phyloP scores from a whole-genome alignment of 2,113 vertebrate species.

The Calcarius ornatus region DNA sequence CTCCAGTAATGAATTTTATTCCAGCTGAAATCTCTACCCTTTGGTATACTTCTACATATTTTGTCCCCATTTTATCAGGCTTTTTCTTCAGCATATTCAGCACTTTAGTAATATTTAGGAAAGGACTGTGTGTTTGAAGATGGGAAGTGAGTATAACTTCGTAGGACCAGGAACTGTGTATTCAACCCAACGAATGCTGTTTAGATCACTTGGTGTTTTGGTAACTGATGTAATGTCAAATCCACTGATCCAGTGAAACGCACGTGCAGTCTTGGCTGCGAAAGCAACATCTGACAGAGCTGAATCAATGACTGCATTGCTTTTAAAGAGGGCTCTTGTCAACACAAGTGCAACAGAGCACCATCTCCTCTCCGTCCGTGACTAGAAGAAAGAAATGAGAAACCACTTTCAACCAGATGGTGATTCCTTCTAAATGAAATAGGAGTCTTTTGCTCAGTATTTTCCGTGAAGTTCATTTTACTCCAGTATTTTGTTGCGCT shows the following conservation, averaged over 20 bases:
- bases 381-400: slow-evolving; percentile 51
- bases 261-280: neutral
- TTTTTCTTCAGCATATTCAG: neutral
- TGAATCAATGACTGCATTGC: neutral
- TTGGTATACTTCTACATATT: neutral
- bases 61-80: neutral
- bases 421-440: slow-evolving; percentile 32
- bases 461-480: slow-evolving; percentile 12
- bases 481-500: slow-evolving; percentile 8
- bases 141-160: neutral
- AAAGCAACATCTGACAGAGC: slow-evolving; percentile 27
- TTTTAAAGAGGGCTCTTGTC: slow-evolving; percentile 64
- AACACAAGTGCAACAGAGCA: slow-evolving; percentile 51
- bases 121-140: neutral
- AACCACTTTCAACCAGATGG: slow-evolving; percentile 65
- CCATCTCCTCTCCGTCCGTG: slow-evolving; percentile 32
- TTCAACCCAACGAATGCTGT: slow-evolving; percentile 26
- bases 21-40: neutral
- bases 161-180: neutral
- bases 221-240: slow-evolving; percentile 22
- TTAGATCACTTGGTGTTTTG: slow-evolving; percentile 37
- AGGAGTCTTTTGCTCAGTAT: neutral
- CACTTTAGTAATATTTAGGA: neutral
- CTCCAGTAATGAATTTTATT: neutral
- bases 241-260: slow-evolving; percentile 13